Evolutionary conservation across 1,140 invertebrate genomes (phyloP), one percentile per base, ranked within the genome.

Genomic region (Anagrus nilaparvatae): DNA sequence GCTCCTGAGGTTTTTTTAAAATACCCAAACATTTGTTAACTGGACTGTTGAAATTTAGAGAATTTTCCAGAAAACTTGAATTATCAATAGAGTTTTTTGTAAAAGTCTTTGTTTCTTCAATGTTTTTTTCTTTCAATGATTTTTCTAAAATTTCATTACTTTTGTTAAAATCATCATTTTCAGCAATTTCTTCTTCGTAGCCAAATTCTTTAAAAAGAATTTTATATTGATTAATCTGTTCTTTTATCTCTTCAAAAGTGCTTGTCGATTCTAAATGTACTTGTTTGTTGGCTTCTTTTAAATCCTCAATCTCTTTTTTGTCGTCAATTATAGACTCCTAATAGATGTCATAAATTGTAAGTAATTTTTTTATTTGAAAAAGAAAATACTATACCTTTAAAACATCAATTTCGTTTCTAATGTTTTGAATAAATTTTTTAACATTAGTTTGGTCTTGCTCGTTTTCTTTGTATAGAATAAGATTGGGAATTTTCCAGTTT

Each of bases 181-280:
- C 44, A 1, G 16, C 17, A 20, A 30, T 8, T 13, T 43, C 45
- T 28, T 42, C 45, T 24, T 28, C 12, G 14, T 43, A 47, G 28
- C 45, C 45, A 41, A 43, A 43, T 25, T 47, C 45, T 8, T 7
- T 4, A 35, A 47, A 47, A 10, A 47, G 32, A 17, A 34, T 14
- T 47, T 47, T 47, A 8, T 38, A 39, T 27, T 43, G 35, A 23
- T 47, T 20, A 7, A 47, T 30, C 21, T 43, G 40, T 29, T 47
- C 40, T 29, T 47, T 38, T 25, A 47, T 16, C 23, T 3, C 25
- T 23, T 18, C 34, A 0, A 43, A 32, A 8, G 34, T 29, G 13
- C 34, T n/a, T 27, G 19, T 39, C 12, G 40, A 20, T 30, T 47
- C 45, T 39, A 38, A 12, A 39, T 43, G 29, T 29, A 41, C 34